Evolutionary conservation across 2,113 vertebrate genomes (phyloP).

Genomic region (Bungarus multicinctus): DNA sequence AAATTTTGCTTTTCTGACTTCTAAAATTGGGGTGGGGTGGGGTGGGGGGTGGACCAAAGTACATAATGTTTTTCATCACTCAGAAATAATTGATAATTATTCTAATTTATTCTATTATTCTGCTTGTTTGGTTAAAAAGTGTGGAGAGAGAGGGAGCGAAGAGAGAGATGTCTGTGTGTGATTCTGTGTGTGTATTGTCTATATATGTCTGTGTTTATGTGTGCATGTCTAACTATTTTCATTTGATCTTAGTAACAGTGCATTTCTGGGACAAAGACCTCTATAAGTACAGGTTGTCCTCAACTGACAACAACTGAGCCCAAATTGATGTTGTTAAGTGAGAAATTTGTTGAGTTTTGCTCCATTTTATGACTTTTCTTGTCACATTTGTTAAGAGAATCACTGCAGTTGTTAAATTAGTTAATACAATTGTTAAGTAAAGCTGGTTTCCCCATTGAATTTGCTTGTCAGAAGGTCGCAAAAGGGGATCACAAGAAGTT

Average conservation of each 20-base stretch:
- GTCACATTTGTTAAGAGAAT: not conserved
- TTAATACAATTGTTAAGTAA: not conserved
- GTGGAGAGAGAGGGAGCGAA: not conserved
- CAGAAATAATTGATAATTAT: not conserved
- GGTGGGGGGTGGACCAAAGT: not conserved
- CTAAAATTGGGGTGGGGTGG: rapidly evolving
- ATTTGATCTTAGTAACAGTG: not conserved
- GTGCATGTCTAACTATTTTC: not conserved
- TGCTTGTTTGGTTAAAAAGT: not conserved
- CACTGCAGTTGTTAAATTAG: not conserved
- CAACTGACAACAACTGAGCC: not conserved
- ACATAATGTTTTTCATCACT: not conserved
- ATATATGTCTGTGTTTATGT: not conserved
- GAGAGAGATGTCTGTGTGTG: not conserved
- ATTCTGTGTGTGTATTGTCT: not conserved
- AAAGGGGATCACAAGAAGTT: not conserved
- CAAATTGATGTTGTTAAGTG: not conserved
- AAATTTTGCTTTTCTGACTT: not conserved
- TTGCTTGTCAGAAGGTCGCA: not conserved
- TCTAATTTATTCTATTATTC: not conserved
- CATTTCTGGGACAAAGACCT: not conserved
- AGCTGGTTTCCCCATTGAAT: not conserved
- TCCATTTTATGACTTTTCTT: not conserved
- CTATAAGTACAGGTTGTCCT: not conserved
- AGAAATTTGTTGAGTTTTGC: not conserved